Evolutionary conservation across 2,113 vertebrate genomes (phyloP), one percentile per base, ranked within the genome.

Genomic region (Pterocles burchelli): DNA sequence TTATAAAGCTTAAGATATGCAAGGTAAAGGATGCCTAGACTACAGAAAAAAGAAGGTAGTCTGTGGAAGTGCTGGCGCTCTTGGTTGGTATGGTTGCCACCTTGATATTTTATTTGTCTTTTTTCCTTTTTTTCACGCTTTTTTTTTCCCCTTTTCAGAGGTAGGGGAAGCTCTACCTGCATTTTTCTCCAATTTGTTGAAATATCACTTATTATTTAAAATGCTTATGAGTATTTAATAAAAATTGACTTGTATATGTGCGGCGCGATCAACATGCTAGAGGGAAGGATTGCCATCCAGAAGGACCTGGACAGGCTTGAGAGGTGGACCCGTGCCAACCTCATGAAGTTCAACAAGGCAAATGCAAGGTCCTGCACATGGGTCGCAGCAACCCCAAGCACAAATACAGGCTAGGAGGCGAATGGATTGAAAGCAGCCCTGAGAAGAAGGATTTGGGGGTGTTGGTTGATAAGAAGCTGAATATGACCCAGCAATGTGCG

Each of bases 1-100:
- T 94, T 87, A 95, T 96, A 97, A 93, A 85, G 26, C 51, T 72
- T 43, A 85, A 97, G 71, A 51, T 93, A 97, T 89, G 90, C 4
- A 4, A 95, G 95, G 70, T 51, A 85, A 96, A 87, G 96, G 95
- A 96, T 65, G 87, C 45, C 33, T 34, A 41, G 45, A 65, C 43
- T 66, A 83, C 31, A 81, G 62, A 46, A 94, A 82, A 88, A 90
- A 75, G 10, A 81, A 95, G 65, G 87, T 90, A 96, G 29, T 25
- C 26, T 49, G 38, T 38, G 25, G 25, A 89, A 71, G 43, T 63
- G 26, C 41, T 73, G 38, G 19, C 41, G 90, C 34, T 83, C 49
- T 34, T 54, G 21, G 33, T 3, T 84, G 45, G 17, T n/a, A 38
- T 24, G 36, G 13, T 17, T 82, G 78, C 33, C 58, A 59, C 22